These are phyloP conservation scores for Peromyscus melanophrys DNA, from an alignment of 2,797 vertebrate genomes.

Conservation along the genomic window DNA sequence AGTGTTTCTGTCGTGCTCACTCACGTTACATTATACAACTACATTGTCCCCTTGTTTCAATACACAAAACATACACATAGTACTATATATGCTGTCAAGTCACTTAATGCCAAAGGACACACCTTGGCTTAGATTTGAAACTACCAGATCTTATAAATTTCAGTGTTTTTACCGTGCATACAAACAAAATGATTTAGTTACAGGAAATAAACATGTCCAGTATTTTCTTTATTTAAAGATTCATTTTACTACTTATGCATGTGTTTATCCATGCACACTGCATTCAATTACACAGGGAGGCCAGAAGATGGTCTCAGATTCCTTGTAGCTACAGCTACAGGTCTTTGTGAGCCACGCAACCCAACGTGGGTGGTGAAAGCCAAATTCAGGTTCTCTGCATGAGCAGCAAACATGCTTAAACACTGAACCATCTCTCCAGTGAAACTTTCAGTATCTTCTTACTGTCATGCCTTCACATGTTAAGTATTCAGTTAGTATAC, in stretches of 20 bases:
- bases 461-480: too few relatives aligned
- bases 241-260: neutral
- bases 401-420: neutral
- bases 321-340: neutral
- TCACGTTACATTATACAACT: neutral
- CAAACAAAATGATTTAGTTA: neutral
- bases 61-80: neutral
- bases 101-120: neutral
- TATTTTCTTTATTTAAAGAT: neutral
- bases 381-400: neutral
- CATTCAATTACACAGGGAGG: neutral
- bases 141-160: neutral
- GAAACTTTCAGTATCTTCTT: neutral
- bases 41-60: neutral
- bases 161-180: neutral
- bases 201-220: neutral
- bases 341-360: neutral
- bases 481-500: neutral
- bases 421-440: neutral
- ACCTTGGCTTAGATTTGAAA: neutral
- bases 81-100: neutral
- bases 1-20: neutral
- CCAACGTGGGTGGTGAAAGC: neutral
- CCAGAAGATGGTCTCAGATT: neutral
- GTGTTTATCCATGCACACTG: too few relatives aligned